Evolutionary conservation across 53 echinoderm and acorn worm genomes (phyloP).

Genomic region (Patiria pectinifera): DNA sequence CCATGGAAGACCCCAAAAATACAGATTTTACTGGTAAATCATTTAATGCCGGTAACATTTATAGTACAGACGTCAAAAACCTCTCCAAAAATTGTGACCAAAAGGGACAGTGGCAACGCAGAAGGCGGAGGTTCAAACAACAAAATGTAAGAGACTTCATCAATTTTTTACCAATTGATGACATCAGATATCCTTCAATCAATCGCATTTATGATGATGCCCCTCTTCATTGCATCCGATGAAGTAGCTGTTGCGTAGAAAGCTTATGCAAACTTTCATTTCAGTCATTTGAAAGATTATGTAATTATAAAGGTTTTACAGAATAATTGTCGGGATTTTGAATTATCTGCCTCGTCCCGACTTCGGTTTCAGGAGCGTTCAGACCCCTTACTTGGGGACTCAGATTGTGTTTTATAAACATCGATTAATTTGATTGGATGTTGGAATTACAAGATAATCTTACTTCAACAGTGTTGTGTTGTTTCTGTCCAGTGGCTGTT

Average conservation of each 20-base stretch:
- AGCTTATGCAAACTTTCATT: no score
- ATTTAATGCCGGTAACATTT: neutral
- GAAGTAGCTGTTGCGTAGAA: no score
- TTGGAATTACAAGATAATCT: neutral
- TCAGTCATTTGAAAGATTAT: no score
- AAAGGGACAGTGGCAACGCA: neutral
- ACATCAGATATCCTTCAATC: neutral
- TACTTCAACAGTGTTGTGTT: constrained; percentile 45
- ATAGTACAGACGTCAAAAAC: neutral
- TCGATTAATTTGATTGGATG: no score
- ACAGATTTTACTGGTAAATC: neutral
- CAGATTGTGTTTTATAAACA: no score
- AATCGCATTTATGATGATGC: constrained; percentile 11
- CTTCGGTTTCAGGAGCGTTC: no score
- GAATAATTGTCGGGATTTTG: no score
- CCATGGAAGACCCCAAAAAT: neutral
- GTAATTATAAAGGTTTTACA: no score
- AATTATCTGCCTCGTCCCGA: no score
- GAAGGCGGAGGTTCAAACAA: constrained; percentile 32
- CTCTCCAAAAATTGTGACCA: neutral
- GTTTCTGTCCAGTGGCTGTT: constrained; percentile 51
- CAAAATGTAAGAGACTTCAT: constrained; percentile 60
- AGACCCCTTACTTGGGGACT: no score
- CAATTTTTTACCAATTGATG: constrained; percentile 47
- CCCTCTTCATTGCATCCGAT: no score